These are phyloP conservation scores for Hippocampus guttulatus DNA, from an alignment of 2,113 vertebrate genomes.

Conservation along the genomic window DNA sequence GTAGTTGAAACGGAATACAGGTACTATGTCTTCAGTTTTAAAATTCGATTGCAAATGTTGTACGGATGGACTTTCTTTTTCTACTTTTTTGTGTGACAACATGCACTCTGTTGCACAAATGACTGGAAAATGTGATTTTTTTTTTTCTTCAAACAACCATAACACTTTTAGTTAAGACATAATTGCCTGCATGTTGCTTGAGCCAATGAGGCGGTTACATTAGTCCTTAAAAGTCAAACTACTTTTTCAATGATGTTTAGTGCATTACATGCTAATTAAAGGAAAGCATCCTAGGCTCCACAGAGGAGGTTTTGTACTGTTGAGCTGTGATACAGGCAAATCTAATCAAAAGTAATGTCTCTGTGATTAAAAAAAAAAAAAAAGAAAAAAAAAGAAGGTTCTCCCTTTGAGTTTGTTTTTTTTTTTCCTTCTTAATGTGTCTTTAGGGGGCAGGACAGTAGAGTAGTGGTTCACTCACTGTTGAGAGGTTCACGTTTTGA, in stretches of 20 bases:
- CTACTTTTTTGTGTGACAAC: background rate
- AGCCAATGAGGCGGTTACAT: background rate
- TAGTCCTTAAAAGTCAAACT: background rate
- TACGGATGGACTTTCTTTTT: background rate
- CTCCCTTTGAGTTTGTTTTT: slow-evolving; percentile 3
- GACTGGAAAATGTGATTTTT: background rate
- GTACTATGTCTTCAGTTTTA: background rate
- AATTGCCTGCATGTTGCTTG: background rate
- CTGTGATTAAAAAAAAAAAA: background rate
- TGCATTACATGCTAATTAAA: slow-evolving; percentile 13
- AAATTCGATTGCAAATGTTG: background rate
- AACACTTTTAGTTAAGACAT: background rate
- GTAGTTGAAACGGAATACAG: no score
- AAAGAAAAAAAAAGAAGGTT: slow-evolving; percentile 1
- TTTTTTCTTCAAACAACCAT: background rate
- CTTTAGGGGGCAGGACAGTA: no score
- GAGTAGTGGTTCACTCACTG: no score
- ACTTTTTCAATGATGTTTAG: background rate
- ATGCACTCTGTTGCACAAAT: background rate
- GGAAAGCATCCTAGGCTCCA: background rate
- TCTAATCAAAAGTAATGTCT: slow-evolving; percentile 40
- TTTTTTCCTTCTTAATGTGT: background rate
- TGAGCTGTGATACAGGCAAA: slow-evolving; percentile 8
- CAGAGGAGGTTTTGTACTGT: slow-evolving; percentile 31
- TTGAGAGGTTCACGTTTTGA: no score